Conservation (phyloP, 2,113 vertebrate genomes). For the Fregetta grallaria region DNA sequence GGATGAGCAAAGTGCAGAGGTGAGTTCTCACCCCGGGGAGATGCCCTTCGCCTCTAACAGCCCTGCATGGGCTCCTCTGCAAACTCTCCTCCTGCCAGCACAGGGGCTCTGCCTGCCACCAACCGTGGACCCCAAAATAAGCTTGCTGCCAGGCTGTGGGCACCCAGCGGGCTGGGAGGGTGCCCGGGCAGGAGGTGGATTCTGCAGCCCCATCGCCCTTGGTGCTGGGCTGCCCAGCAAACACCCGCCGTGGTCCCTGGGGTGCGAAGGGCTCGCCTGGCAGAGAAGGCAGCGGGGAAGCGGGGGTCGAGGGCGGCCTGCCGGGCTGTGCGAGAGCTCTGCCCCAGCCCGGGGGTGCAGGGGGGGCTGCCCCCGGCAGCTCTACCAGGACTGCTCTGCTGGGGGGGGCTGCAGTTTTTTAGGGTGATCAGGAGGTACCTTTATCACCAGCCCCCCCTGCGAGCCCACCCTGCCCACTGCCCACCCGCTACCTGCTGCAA, state of each 20-base stretch:
- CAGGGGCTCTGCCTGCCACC: not conserved
- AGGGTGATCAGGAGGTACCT: not conserved
- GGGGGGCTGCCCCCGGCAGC: not conserved
- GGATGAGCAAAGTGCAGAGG: not conserved
- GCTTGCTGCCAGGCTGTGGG: not conserved
- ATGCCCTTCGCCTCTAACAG: not conserved
- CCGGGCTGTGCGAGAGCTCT: not conserved
- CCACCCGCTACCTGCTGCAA: not conserved
- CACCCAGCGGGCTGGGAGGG: not conserved
- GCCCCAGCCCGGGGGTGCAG: not conserved
- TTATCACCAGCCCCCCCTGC: not conserved
- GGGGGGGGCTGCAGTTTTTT: not conserved
- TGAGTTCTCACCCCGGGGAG: not conserved
- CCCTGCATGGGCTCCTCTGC: not conserved
- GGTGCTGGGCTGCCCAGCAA: not conserved
- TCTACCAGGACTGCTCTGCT: not conserved
- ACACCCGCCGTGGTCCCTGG: not conserved
- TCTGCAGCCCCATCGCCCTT: not conserved
- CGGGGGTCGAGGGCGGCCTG: not conserved
- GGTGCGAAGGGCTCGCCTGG: not conserved
- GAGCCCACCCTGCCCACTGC: not conserved
- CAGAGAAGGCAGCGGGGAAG: not conserved
- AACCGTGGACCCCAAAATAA: not conserved
- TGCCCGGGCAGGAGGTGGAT: not conserved
- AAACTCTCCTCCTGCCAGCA: not conserved